Evolutionary conservation across 2,888 invertebrate genomes (phyloP).

Genomic region (Imbricaverruca yamaguchii): DNA sequence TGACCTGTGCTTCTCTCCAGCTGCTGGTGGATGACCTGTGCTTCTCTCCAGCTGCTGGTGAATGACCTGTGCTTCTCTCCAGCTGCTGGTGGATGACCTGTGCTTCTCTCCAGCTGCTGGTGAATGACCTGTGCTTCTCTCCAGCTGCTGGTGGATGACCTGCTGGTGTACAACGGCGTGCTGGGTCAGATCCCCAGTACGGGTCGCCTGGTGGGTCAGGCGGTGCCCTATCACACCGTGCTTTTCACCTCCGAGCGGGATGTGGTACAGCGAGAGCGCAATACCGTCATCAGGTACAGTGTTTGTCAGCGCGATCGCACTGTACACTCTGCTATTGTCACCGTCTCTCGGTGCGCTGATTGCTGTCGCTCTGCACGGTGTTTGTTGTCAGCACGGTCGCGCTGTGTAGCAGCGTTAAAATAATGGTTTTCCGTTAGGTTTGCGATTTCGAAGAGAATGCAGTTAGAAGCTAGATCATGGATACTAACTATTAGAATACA

Average conservation of each 20-base stretch:
- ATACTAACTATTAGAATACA: too few species aligned
- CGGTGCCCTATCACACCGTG: constrained; percentile 38
- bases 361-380: too few species aligned
- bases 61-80: not conserved
- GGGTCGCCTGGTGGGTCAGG: constrained; percentile 18
- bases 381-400: too few species aligned
- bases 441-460: too few species aligned
- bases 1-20: not conserved
- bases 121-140: constrained; percentile 33
- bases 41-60: too few species aligned
- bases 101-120: not conserved
- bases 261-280: constrained; percentile 38
- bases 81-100: not conserved
- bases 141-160: constrained; percentile 70
- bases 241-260: constrained; percentile 42
- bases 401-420: too few species aligned
- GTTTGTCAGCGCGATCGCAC: not conserved
- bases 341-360: too few species aligned
- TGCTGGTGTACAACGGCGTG: constrained; percentile 67
- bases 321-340: not conserved
- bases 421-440: too few species aligned
- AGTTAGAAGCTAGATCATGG: too few species aligned
- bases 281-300: constrained; percentile 44
- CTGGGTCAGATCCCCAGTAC: constrained; percentile 41
- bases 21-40: not conserved